Evolutionary conservation across 2,113 vertebrate genomes (phyloP).

Genomic region (Chloroceryle aenea): DNA sequence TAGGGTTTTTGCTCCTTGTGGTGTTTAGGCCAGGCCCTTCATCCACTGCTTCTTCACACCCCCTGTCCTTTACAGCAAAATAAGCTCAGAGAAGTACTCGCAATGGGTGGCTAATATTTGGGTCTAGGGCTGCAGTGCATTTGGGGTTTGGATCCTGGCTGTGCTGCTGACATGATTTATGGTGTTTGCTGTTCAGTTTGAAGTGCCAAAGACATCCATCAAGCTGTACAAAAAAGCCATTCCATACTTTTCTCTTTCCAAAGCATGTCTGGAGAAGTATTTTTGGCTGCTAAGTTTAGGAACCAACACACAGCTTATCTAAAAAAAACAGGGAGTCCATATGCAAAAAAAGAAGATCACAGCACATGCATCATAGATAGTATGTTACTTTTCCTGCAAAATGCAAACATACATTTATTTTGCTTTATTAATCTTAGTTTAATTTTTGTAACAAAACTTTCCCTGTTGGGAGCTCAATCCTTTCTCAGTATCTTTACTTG

Average conservation of each 20-base stretch:
- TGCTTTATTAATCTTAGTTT: not conserved
- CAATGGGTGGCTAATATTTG: not conserved
- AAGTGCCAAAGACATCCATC: slow-evolving; percentile 19
- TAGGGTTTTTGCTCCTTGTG: not conserved
- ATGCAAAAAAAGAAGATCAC: not conserved
- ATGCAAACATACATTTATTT: not conserved
- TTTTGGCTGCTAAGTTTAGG: not conserved
- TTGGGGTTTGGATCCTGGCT: not conserved
- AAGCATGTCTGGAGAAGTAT: not conserved
- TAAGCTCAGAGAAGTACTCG: not conserved
- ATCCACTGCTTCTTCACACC: not conserved
- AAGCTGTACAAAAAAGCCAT: not conserved
- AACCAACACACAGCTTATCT: not conserved
- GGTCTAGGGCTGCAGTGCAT: not conserved
- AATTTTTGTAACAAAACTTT: not conserved
- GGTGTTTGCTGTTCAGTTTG: not conserved
- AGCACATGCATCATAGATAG: not conserved
- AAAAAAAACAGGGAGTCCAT: not conserved
- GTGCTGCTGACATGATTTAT: slow-evolving; percentile 24
- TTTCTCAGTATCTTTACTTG: not conserved
- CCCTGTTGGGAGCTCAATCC: not conserved
- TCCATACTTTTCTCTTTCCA: not conserved
- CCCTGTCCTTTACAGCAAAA: not conserved
- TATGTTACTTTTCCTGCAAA: not conserved
- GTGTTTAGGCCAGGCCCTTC: not conserved